Conservation (phyloP, 2,113 vertebrate species). For the Petromus typicus region DNA sequence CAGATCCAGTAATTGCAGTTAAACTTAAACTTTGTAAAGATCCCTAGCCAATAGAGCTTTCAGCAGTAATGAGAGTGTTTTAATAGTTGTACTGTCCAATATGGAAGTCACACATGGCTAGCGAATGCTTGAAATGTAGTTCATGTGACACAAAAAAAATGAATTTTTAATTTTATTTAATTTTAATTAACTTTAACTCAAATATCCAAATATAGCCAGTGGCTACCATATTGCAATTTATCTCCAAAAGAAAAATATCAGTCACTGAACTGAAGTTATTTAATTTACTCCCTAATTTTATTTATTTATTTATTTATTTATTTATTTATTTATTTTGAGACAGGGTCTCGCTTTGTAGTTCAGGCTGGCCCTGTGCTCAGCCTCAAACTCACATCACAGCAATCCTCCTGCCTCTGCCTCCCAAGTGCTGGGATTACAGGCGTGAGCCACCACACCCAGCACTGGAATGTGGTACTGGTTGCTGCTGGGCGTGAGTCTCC, state of each 20-base stretch:
- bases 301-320: no score
- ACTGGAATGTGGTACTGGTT: no score
- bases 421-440: no score
- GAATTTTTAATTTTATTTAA: neutral
- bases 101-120: neutral
- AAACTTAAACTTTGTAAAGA: slow-evolving; percentile 5
- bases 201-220: neutral
- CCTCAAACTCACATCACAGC: no score
- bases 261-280: neutral
- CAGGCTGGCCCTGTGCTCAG: no score
- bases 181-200: slow-evolving; percentile 46
- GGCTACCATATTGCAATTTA: neutral
- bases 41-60: neutral
- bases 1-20: neutral
- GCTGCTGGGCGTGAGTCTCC: no score
- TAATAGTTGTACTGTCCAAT: neutral
- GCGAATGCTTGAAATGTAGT: neutral
- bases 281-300: neutral
- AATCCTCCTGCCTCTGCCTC: no score
- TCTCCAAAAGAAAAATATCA: neutral
- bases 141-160: neutral
- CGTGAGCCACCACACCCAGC: no score
- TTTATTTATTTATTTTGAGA: no score
- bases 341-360: no score
- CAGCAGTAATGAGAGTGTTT: neutral